These are phyloP conservation scores for Sciurus niger DNA, from an alignment of 2,113 vertebrate genomes.

Conservation along the genomic window DNA sequence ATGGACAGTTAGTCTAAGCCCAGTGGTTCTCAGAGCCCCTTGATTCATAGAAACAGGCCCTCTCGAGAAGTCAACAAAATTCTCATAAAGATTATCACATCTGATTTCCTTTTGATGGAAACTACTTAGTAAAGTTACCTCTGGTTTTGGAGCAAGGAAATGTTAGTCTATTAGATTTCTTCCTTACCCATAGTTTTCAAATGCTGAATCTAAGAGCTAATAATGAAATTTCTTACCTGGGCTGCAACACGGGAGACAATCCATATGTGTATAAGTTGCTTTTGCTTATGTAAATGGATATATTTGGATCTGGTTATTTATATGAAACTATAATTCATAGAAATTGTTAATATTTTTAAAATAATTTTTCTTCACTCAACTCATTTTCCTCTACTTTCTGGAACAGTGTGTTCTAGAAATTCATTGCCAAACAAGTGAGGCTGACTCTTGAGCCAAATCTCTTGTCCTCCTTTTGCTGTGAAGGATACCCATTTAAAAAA, in stretches of 20 bases:
- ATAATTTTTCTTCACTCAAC: background rate
- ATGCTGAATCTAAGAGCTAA: background rate
- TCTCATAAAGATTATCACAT: background rate
- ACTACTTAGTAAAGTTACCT: background rate
- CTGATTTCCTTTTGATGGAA: slow-evolving; percentile 23
- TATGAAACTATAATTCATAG: background rate
- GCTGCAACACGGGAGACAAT: background rate
- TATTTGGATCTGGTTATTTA: background rate
- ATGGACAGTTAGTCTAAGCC: slow-evolving; percentile 9
- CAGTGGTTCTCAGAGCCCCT: slow-evolving; percentile 9
- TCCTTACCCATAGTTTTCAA: background rate
- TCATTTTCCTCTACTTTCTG: slow-evolving; percentile 16
- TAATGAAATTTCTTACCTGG: background rate
- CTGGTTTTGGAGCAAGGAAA: background rate
- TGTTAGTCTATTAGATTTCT: background rate
- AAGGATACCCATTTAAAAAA: background rate
- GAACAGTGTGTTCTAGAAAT: background rate
- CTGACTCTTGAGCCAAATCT: too few species aligned
- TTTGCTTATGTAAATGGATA: background rate
- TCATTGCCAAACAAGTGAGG: too few species aligned
- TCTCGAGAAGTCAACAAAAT: background rate
- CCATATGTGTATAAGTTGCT: background rate
- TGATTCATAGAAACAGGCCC: background rate
- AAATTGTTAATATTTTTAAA: background rate
- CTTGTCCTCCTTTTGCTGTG: background rate